phyloP scores from a whole-genome alignment of 2,113 vertebrate species.

The Thalassarche chlororhynchos region DNA sequence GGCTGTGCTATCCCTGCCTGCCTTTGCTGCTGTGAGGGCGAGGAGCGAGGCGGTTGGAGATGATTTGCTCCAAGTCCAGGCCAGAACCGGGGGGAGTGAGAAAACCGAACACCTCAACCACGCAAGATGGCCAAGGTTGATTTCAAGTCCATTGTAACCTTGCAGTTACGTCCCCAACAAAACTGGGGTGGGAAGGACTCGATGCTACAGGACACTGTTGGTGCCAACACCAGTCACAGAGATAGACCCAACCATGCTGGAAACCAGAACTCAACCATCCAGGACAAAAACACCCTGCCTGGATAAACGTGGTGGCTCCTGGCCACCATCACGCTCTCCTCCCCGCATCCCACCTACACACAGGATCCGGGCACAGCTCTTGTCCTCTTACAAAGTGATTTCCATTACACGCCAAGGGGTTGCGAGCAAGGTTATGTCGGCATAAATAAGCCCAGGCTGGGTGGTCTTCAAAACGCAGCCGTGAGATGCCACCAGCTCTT shows the following conservation, averaged over 20 bases:
- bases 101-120: neutral
- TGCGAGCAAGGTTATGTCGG: neutral
- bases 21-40: accelerated
- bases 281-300: neutral
- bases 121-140: neutral
- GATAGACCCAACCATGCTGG: neutral
- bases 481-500: neutral
- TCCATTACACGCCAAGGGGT: neutral
- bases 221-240: neutral
- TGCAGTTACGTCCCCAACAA: neutral
- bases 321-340: neutral
- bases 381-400: neutral
- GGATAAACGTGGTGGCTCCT: neutral
- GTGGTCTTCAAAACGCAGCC: neutral
- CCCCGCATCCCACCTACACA: neutral
- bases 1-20: neutral
- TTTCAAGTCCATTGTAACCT: neutral
- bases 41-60: accelerated
- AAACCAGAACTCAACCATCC: neutral
- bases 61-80: neutral
- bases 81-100: neutral
- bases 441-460: neutral
- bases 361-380: neutral
- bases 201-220: accelerated
- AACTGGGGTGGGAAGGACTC: neutral